Evolutionary conservation across 2,888 invertebrate genomes (phyloP).

Genomic region (Argyresthia albistria): DNA sequence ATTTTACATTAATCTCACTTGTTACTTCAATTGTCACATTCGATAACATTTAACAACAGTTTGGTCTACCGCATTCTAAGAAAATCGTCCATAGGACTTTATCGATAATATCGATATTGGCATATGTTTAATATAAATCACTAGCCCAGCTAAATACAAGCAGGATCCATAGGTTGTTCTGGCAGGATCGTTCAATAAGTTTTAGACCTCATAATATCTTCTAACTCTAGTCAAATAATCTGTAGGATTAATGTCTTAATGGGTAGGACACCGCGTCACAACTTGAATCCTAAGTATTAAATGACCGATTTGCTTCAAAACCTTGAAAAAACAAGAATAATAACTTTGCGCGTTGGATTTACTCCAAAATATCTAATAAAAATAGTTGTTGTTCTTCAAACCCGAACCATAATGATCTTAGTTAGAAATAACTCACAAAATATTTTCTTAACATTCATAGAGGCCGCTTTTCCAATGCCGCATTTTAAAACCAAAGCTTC

Average conservation of each 20-base stretch:
- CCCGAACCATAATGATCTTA: no score
- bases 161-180: not conserved
- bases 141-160: constrained; percentile 11
- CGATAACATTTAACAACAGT: constrained; percentile 21
- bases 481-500: no score
- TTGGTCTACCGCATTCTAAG: constrained; percentile 30
- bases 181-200: not conserved
- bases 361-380: no score
- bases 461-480: no score
- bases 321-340: no score
- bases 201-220: not conserved
- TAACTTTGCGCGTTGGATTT: no score
- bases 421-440: no score
- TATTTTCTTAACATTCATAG: no score
- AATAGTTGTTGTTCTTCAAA: no score
- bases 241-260: not conserved
- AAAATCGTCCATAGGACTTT: constrained; percentile 10
- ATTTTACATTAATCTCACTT: constrained; percentile 2
- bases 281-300: not conserved
- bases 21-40: not conserved
- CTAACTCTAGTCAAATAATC: no score
- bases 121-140: constrained; percentile 16
- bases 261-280: not conserved
- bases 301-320: no score
- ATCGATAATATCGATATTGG: constrained; percentile 21